Evolutionary conservation across 2,888 invertebrate genomes (phyloP).

Genomic region (Thumatha senex): DNA sequence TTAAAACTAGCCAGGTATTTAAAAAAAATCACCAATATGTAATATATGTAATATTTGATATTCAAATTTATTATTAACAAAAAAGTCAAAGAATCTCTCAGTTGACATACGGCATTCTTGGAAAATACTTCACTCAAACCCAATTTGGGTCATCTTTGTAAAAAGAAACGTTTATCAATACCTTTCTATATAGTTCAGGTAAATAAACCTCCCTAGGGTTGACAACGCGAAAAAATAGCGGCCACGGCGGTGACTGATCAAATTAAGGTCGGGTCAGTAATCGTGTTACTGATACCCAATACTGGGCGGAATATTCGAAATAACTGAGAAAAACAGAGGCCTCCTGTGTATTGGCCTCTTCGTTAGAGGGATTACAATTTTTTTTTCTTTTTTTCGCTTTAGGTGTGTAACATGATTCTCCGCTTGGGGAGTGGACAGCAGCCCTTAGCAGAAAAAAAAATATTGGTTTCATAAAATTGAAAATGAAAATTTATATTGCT

Average conservation of each 20-base stretch:
- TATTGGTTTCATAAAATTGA: slow-evolving; percentile 61
- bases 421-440: slow-evolving; percentile 64
- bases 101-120: not conserved
- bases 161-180: slow-evolving; percentile 34
- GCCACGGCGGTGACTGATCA: slow-evolving; percentile 65
- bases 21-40: not conserved
- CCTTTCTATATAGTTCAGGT: slow-evolving; percentile 49
- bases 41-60: not conserved
- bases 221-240: slow-evolving; percentile 62
- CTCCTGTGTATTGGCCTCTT: slow-evolving; percentile 76
- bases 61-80: not conserved
- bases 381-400: slow-evolving; percentile 59
- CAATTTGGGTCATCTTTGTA: slow-evolving; percentile 20
- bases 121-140: slow-evolving; percentile 11
- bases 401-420: slow-evolving; percentile 72
- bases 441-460: slow-evolving; percentile 76
- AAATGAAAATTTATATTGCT: slow-evolving; percentile 71
- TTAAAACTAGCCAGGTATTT: not conserved
- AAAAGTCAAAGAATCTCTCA: not conserved
- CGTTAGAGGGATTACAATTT: slow-evolving; percentile 80
- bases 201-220: slow-evolving; percentile 57
- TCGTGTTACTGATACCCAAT: slow-evolving; percentile 80
- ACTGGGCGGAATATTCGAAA: slow-evolving; percentile 69
- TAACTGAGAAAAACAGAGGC: slow-evolving; percentile 72
- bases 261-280: slow-evolving; percentile 82